These are phyloP conservation scores for Ceuthmochares aereus DNA, from an alignment of 2,113 vertebrate species.

Conservation along the genomic window DNA sequence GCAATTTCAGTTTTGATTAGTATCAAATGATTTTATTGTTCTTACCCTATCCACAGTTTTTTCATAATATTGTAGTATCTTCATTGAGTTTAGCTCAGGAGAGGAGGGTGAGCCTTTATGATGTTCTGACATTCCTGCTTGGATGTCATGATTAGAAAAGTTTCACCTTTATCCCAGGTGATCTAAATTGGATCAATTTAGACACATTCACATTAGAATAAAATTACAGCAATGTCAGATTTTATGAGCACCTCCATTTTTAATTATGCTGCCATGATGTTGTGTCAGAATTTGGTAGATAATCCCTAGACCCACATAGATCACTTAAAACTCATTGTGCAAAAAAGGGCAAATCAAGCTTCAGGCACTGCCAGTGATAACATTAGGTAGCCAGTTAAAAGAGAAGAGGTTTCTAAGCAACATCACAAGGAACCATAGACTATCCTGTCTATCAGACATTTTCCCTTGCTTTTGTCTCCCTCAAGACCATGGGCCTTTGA, in stretches of 20 bases:
- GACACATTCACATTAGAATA: neutral
- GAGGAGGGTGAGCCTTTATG: neutral
- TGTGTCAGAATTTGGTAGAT: neutral
- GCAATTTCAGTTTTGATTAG: neutral
- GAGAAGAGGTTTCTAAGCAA: neutral
- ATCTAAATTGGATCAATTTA: neutral
- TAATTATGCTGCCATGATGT: neutral
- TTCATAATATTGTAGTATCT: neutral
- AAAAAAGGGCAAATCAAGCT: neutral
- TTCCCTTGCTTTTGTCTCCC: neutral
- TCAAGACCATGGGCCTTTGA: neutral
- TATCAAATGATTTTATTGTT: neutral
- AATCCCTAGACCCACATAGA: neutral
- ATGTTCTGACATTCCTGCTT: neutral
- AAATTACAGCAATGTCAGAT: neutral
- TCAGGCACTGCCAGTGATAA: neutral
- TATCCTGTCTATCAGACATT: accelerated
- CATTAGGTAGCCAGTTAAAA: neutral
- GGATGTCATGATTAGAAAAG: neutral
- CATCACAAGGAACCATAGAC: neutral
- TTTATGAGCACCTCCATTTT: neutral
- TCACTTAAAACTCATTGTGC: neutral
- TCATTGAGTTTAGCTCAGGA: neutral
- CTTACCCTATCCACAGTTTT: neutral
- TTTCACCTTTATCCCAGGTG: neutral